These are phyloP conservation scores for Apostichopus parvimensis DNA, from an alignment of 35 echinoderm and acorn worm species.

Conservation along the genomic window DNA sequence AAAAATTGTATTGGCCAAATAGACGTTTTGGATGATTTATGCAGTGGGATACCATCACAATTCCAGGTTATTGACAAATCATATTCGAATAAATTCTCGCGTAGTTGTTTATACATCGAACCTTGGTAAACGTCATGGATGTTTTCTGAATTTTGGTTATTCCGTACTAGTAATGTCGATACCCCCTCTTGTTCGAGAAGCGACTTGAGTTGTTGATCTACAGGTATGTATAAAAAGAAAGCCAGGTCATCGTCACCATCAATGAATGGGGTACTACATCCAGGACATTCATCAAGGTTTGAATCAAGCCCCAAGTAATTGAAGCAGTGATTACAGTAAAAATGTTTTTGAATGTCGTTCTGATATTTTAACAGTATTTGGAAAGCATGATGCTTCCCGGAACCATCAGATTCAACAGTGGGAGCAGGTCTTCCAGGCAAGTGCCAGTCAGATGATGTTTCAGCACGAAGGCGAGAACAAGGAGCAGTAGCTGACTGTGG, in stretches of 20 bases:
- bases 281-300: slow-evolving; percentile 29
- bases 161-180: neutral
- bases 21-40: slow-evolving; percentile 33
- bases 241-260: neutral
- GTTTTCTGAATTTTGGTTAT: neutral
- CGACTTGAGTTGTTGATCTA: slow-evolving; percentile 5
- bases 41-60: slow-evolving; percentile 47
- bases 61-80: slow-evolving; percentile 36
- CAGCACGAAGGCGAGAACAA: slow-evolving; percentile 6
- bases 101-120: slow-evolving; percentile 15
- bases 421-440: slow-evolving; percentile 1
- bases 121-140: slow-evolving; percentile 24
- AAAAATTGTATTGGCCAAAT: slow-evolving; percentile 37
- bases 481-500: slow-evolving; percentile 5
- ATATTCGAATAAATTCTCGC: neutral
- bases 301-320: slow-evolving; percentile 16
- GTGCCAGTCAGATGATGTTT: neutral
- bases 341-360: slow-evolving; percentile 27
- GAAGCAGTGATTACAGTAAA: slow-evolving; percentile 27
- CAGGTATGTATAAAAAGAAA: slow-evolving; percentile 5
- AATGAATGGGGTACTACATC: neutral
- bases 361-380: slow-evolving; percentile 35
- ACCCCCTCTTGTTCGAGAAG: neutral
- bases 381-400: slow-evolving; percentile 31
- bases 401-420: slow-evolving; percentile 16